Evolutionary conservation across 2,797 vertebrate genomes (phyloP).

Genomic region (Neoniphon sammara): DNA sequence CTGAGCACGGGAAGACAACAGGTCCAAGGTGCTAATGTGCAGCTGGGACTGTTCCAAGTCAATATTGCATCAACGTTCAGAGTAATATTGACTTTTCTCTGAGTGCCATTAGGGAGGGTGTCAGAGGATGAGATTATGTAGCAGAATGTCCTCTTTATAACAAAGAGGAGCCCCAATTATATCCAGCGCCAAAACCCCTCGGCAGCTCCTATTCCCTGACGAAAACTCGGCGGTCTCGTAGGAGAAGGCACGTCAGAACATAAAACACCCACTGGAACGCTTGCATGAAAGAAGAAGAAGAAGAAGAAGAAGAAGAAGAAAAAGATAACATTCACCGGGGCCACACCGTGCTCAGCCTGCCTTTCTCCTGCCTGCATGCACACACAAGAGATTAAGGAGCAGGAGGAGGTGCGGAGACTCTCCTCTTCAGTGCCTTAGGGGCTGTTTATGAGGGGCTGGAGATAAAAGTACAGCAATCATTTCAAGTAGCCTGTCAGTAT

Average conservation of each 20-base stretch:
- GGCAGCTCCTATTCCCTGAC: constrained; percentile 54
- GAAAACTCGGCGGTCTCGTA: constrained; percentile 48
- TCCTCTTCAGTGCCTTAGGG: constrained; percentile 51
- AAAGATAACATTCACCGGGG: constrained; percentile 32
- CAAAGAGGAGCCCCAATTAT: constrained; percentile 55
- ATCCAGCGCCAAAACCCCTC: constrained; percentile 42
- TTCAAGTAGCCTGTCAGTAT: constrained; percentile 51
- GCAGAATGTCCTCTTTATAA: constrained; percentile 62
- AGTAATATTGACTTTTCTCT: constrained; percentile 74
- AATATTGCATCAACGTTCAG: constrained; percentile 68
- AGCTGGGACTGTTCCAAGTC: constrained; percentile 57
- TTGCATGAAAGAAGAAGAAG: constrained; percentile 37
- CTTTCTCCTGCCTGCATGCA: constrained; percentile 6
- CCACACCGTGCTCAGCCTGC: constrained; percentile 15
- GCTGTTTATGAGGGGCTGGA: constrained; percentile 47
- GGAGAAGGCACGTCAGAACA: constrained; percentile 50
- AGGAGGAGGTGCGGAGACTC: constrained; percentile 43
- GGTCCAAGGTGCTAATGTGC: constrained; percentile 58
- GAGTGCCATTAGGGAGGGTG: constrained; percentile 63
- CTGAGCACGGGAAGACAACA: constrained; percentile 28
- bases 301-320: background rate
- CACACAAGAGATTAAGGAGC: constrained; percentile 55
- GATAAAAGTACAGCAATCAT: constrained; percentile 65
- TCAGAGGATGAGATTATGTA: constrained; percentile 60
- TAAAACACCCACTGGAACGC: constrained; percentile 52